phyloP scores from a whole-genome alignment of 2,888 invertebrate species.

The Ormyrus thymus region DNA sequence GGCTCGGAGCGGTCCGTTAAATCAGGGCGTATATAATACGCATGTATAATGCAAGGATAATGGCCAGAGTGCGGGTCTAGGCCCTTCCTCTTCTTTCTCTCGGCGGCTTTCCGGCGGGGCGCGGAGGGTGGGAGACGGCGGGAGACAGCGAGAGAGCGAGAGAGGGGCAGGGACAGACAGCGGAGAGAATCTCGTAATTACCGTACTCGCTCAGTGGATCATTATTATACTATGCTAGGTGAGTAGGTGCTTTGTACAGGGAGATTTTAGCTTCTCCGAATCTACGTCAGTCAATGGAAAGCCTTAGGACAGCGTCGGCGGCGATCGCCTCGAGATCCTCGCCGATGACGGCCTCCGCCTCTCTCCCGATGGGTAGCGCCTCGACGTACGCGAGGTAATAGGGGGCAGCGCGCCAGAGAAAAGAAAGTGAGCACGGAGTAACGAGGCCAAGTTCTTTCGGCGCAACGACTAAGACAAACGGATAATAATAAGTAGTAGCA shows the following conservation, averaged over 20 bases:
- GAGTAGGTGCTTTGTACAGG: not conserved
- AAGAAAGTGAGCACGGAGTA: conserved; percentile 4
- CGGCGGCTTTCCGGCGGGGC: not conserved
- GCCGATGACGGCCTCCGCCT: too few relatives aligned
- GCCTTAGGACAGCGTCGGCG: not conserved
- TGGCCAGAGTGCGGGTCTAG: not conserved
- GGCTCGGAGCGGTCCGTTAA: conserved; percentile 2
- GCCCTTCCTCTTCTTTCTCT: conserved; percentile 2
- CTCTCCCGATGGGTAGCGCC: too few relatives aligned
- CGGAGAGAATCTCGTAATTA: conserved; percentile 11
- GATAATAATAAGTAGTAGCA: not conserved
- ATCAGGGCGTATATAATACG: conserved; percentile 31
- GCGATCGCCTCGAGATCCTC: too few relatives aligned
- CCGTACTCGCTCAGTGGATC: not conserved
- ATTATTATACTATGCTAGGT: not conserved
- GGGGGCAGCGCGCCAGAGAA: not conserved
- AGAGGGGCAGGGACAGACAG: not conserved
- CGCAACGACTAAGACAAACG: not conserved
- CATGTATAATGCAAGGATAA: conserved; percentile 47
- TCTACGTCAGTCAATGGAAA: not conserved
- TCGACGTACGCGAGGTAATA: not conserved
- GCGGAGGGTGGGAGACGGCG: too few relatives aligned
- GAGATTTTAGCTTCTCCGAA: not conserved
- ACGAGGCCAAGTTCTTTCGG: not conserved
- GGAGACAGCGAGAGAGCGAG: not conserved